Evolutionary conservation across 2,888 invertebrate genomes (phyloP).

Genomic region (Byasa hedistus): DNA sequence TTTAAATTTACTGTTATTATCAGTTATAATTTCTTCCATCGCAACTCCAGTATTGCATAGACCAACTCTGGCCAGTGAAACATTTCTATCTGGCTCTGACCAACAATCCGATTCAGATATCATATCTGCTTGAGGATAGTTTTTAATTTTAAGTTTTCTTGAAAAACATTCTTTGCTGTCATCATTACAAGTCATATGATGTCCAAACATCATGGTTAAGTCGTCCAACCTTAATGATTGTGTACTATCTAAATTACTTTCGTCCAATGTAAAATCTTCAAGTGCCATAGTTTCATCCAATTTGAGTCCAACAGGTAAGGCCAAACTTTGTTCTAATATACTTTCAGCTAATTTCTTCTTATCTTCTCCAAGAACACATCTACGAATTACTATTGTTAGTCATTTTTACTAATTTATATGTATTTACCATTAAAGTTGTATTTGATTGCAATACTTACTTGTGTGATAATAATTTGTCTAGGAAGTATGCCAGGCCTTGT

Average conservation of each 20-base stretch:
- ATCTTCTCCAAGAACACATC: conserved; percentile 74
- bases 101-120: conserved; percentile 89
- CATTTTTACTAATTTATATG: neutral
- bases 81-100: conserved; percentile 92
- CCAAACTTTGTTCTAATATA: conserved; percentile 73
- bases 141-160: conserved; percentile 45
- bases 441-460: conserved; percentile 62
- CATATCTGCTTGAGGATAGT: conserved; percentile 59
- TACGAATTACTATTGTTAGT: conserved; percentile 38
- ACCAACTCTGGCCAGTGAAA: conserved; percentile 90
- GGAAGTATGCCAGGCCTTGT: conserved; percentile 83
- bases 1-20: conserved; percentile 55
- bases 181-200: conserved; percentile 60
- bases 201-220: conserved; percentile 73
- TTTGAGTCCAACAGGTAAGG: conserved; percentile 70
- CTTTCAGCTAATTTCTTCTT: conserved; percentile 73
- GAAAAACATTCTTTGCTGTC: conserved; percentile 48
- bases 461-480: conserved; percentile 82
- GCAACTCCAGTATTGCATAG: conserved; percentile 60
- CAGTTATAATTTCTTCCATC: conserved; percentile 52
- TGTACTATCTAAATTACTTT: conserved; percentile 68
- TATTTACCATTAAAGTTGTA: conserved; percentile 3
- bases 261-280: conserved; percentile 70
- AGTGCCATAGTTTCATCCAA: conserved; percentile 73
- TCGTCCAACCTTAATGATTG: conserved; percentile 70